Evolutionary conservation across 2,888 invertebrate species (phyloP).

Genomic region (Neoaliturus tenellus): DNA sequence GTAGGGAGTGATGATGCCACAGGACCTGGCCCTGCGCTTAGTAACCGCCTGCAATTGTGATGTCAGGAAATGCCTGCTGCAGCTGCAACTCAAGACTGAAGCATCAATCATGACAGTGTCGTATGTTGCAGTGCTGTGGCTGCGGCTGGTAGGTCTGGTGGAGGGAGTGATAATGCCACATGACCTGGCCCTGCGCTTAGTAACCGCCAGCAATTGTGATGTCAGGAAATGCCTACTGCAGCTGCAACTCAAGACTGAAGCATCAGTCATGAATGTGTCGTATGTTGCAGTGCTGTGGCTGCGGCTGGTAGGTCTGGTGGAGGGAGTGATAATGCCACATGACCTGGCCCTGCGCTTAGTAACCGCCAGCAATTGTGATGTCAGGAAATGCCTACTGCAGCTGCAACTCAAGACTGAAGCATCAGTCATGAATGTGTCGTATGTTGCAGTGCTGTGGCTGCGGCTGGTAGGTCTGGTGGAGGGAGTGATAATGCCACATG

Average conservation of each 20-base stretch:
- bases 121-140: conserved; percentile 71
- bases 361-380: conserved; percentile 80
- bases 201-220: conserved; percentile 81
- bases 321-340: conserved; percentile 76
- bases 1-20: conserved; percentile 76
- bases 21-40: conserved; percentile 74
- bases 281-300: conserved; percentile 72
- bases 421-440: no score
- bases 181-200: conserved; percentile 74
- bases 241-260: conserved; percentile 78
- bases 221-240: conserved; percentile 83
- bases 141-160: conserved; percentile 81
- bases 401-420: conserved; percentile 84
- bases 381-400: conserved; percentile 82
- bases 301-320: conserved; percentile 81
- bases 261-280: neutral
- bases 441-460: conserved; percentile 72
- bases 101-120: conserved; percentile 70
- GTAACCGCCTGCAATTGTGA: conserved; percentile 81
- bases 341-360: conserved; percentile 75
- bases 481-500: conserved; percentile 75
- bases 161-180: conserved; percentile 78
- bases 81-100: conserved; percentile 85
- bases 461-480: conserved; percentile 82
- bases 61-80: conserved; percentile 82